Evolutionary conservation across 1,140 invertebrate genomes (phyloP).

Genomic region (Melanaphis sacchari): DNA sequence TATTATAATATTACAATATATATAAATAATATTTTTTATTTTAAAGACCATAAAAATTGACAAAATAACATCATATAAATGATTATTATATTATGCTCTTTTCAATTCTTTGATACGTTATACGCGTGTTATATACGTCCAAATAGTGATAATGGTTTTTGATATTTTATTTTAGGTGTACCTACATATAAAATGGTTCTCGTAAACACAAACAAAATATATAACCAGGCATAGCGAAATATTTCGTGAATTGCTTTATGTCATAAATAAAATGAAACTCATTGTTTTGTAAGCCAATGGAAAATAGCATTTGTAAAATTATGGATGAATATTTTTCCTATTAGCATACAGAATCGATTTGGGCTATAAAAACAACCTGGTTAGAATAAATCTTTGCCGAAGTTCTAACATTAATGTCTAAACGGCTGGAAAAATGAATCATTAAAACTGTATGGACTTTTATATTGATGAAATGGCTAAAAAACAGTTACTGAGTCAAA

Average conservation of each 20-base stretch:
- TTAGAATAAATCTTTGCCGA: conserved; percentile 39
- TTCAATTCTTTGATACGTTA: conserved; percentile 1
- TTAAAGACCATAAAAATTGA: not conserved
- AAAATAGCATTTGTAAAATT: conserved; percentile 34
- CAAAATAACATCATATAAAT: not conserved
- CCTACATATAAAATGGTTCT: not conserved
- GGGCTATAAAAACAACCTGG: conserved; percentile 54
- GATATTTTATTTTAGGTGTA: not conserved
- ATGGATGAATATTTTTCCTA: conserved; percentile 46
- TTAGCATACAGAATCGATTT: conserved; percentile 57
- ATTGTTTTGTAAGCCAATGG: conserved; percentile 43
- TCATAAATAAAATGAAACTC: conserved; percentile 38
- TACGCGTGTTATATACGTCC: not conserved
- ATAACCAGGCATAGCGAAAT: not conserved
- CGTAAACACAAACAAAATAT: not conserved
- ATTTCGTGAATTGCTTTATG: conserved; percentile 21
- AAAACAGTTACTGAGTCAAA: conserved; percentile 20
- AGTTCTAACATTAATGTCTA: conserved; percentile 54
- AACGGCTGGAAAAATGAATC: conserved; percentile 55
- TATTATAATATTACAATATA: not conserved
- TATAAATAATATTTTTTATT: not conserved
- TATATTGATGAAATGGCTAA: conserved; percentile 1
- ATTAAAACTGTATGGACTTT: conserved; percentile 47
- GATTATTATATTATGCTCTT: conserved; percentile 2
- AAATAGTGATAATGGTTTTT: not conserved